Percentiles rank a stretch among this genome's conserved stretches.
Evolutionary conservation across 23 tunicate species (phyloP).

Genomic region (Oikopleura vanhoeffeni): DNA sequence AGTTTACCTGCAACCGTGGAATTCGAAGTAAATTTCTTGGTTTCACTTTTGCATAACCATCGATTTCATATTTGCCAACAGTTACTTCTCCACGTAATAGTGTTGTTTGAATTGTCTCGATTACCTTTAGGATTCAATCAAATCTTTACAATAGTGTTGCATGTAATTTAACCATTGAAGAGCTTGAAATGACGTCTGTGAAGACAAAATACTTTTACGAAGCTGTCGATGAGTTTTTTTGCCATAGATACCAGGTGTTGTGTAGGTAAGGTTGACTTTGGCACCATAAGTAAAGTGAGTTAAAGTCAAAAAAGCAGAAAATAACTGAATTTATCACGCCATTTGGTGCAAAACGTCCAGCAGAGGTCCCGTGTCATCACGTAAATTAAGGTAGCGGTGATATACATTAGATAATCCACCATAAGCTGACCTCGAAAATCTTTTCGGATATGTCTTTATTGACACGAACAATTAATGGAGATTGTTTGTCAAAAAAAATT

Average conservation of each 20-base stretch:
- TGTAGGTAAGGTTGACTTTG: background rate
- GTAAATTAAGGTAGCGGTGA: no score
- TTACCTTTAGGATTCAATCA: background rate
- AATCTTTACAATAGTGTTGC: background rate
- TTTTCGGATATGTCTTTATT: background rate
- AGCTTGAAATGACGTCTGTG: background rate
- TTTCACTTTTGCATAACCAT: background rate
- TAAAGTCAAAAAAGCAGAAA: background rate
- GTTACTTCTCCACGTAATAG: background rate
- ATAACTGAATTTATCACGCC: no score
- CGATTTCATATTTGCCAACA: background rate
- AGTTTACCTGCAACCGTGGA: slow-evolving; percentile 6
- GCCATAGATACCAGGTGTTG: background rate
- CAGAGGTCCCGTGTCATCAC: no score
- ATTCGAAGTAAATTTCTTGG: background rate
- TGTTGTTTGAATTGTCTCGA: background rate
- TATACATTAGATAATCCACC: background rate
- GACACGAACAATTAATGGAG: background rate
- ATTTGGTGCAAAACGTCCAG: no score
- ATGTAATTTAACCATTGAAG: background rate
- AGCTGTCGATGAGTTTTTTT: background rate
- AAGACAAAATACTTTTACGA: background rate
- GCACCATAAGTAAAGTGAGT: background rate
- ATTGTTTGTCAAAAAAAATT: background rate
- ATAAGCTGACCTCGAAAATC: background rate